Percentiles rank a stretch among this genome's conserved stretches.
Conservation (phyloP, 2,888 invertebrate species). For the Serripes groenlandicus region DNA sequence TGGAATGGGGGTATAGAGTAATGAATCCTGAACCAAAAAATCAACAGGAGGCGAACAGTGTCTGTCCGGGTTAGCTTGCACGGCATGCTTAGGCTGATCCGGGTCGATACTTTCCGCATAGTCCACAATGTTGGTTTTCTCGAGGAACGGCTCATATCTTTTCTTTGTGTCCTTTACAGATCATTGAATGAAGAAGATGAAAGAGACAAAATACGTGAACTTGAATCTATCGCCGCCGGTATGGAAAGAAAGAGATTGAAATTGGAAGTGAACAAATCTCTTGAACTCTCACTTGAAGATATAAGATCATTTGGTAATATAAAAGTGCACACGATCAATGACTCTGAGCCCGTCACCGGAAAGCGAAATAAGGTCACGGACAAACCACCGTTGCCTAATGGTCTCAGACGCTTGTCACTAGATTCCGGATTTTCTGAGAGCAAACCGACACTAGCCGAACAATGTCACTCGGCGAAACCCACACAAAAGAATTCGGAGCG, state of each 20-base stretch:
- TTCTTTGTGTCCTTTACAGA: too few species aligned
- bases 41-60: too few species aligned
- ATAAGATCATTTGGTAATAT: constrained; percentile 6
- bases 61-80: too few species aligned
- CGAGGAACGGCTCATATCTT: too few species aligned
- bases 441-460: not conserved
- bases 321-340: not conserved
- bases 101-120: too few species aligned
- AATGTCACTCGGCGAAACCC: not conserved
- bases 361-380: too few species aligned
- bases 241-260: constrained; percentile 15
- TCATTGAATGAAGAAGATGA: not conserved
- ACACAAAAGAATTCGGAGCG: not conserved
- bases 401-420: not conserved
- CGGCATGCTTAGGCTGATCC: too few species aligned
- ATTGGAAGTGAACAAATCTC: not conserved
- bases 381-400: not conserved
- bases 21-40: too few species aligned
- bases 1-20: too few species aligned
- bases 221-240: not conserved
- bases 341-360: not conserved
- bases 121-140: too few species aligned
- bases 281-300: not conserved
- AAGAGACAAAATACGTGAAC: not conserved
- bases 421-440: not conserved